Base-by-base conservation (phyloP, 1,140 invertebrate genomes). In the Calycopis cecrops region DNA sequence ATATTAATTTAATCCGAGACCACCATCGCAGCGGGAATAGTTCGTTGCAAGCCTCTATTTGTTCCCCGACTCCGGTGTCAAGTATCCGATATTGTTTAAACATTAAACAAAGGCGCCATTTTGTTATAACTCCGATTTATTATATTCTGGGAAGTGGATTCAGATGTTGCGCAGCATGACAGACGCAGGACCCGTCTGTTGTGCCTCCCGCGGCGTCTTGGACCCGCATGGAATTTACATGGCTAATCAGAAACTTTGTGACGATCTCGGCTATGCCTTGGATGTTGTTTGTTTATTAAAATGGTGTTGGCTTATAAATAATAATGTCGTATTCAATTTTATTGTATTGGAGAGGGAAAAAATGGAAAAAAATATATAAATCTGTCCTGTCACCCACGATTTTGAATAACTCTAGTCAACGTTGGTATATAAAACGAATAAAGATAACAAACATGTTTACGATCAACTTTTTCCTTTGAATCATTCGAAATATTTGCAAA, bases 141-240 rank as follows among this genome's bases (percentile, higher is more conserved):
- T 50, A 16, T 35, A 10, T 50, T 50, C 35, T 16, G 35, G 52
- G 63, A 83, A 86, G 78, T 79, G 76, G 73, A 73, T 81, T 83
- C 67, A 70, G 77, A 74, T 86, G 83, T 86, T 76, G 76, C 83
- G 63, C 83, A 81, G 83, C 80, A 69, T 84, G 80, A 59, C 54
- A 6, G 21, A 28, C 21, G 69, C 63, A 64, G 62, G 40, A 16
- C 14, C 16, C 40, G 40, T 44, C 40, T 44, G 6, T 44, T 62
- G 51, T 56, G 65, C 74, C 71, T 68, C 79, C 79, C 68, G 78
- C 62, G 62, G 79, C 35, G 78, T 48, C 38, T 28, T 44, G 52
- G 47, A 62, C 62, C 58, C 62, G 69, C 65, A 63, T 59, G 61
- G 57, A 60, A 44, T 44, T 44, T 44, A 44, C 40, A 44, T 44